Percentiles rank a stretch among this genome's conserved stretches.
These are phyloP conservation scores for Eulithis testata DNA, from an alignment of 2,888 invertebrate genomes.

Conservation along the genomic window DNA sequence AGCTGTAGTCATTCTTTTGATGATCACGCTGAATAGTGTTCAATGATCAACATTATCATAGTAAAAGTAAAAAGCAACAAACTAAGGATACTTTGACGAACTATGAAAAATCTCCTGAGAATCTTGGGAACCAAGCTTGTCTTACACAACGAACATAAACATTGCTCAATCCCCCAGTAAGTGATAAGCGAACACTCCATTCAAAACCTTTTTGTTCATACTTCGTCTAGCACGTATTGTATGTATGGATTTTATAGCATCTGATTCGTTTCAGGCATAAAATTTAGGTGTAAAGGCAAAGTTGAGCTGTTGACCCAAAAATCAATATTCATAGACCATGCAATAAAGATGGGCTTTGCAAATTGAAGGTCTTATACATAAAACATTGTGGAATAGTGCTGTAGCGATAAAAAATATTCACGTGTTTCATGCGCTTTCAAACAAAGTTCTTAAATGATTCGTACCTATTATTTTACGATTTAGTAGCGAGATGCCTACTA, in stretches of 20 bases:
- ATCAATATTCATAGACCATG: slow-evolving; percentile 78
- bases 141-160: slow-evolving; percentile 36
- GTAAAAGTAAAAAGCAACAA: too few species aligned
- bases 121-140: slow-evolving; percentile 32
- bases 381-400: slow-evolving; percentile 65
- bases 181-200: slow-evolving; percentile 44
- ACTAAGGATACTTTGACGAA: not conserved
- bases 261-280: slow-evolving; percentile 52
- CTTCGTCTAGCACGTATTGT: slow-evolving; percentile 31
- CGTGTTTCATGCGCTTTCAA: not conserved
- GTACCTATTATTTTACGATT: too few species aligned
- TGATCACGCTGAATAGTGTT: too few species aligned
- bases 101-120: slow-evolving; percentile 14
- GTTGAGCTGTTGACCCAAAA: slow-evolving; percentile 77
- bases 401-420: slow-evolving; percentile 14
- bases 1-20: too few species aligned
- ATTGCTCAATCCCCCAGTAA: slow-evolving; percentile 38
- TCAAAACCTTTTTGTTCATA: slow-evolving; percentile 37
- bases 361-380: slow-evolving; percentile 77
- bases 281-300: slow-evolving; percentile 53
- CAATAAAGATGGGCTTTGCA: slow-evolving; percentile 77
- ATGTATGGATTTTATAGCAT: slow-evolving; percentile 44
- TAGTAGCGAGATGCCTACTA: too few species aligned
- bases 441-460: too few species aligned
- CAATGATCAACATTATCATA: too few species aligned